phyloP scores from a whole-genome alignment of 2,113 vertebrate genomes.

The Sylvilagus bachmani region DNA sequence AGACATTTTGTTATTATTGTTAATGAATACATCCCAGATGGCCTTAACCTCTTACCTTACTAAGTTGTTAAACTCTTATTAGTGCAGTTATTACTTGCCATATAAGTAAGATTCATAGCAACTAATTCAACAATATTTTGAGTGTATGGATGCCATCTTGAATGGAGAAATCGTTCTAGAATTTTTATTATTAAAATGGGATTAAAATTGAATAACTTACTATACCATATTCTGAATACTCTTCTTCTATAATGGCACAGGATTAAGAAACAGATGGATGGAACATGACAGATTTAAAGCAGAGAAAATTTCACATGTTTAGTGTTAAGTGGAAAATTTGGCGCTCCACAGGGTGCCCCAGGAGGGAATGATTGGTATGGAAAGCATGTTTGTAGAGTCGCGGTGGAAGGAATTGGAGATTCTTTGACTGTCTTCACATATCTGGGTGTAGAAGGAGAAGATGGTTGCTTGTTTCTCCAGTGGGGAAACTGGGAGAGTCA shows the following conservation, averaged over 20 bases:
- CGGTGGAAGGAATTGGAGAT: not conserved
- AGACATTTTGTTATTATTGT: not conserved
- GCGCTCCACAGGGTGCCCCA: not conserved
- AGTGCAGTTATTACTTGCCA: not conserved
- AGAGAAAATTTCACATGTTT: conserved; percentile 54
- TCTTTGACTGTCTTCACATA: not conserved
- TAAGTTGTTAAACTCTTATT: conserved; percentile 25
- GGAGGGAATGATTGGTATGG: not conserved
- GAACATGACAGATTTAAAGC: conserved; percentile 37
- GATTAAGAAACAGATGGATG: conserved; percentile 63
- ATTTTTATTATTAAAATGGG: conserved; percentile 12
- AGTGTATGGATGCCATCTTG: conserved; percentile 9
- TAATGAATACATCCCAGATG: not conserved
- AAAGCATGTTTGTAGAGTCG: not conserved
- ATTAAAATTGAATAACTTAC: conserved; percentile 51
- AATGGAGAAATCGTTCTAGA: not conserved
- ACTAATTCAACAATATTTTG: not conserved
- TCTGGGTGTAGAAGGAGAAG: not conserved
- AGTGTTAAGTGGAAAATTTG: conserved; percentile 64
- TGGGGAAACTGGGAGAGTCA: not conserved
- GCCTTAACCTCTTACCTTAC: not conserved
- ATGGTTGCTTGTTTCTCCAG: not conserved
- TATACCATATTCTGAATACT: conserved; percentile 40
- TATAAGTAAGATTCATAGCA: not conserved
- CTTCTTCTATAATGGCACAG: conserved; percentile 15